Evolutionary conservation across 2,888 invertebrate species (phyloP), one percentile per base, ranked within the genome.

Genomic region (Hermaeophaga mercurialis): DNA sequence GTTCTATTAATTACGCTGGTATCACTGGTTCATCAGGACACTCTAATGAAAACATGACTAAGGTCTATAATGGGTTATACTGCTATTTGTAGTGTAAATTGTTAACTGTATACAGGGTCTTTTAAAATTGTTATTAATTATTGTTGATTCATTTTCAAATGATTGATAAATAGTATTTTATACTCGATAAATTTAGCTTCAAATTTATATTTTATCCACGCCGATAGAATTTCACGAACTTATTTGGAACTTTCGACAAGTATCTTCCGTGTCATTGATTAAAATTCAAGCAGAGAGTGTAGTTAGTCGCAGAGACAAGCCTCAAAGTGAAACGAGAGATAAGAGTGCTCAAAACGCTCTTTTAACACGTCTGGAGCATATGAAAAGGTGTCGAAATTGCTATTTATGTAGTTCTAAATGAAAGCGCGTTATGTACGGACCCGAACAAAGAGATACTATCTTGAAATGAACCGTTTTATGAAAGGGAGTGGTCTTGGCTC

Each of bases 301-400:
- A 11, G 31, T 12, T n/a, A 31, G 31, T 12, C 15, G 22, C 36
- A 31, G 17, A 36, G 46, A 36, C 24, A 22, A 19, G 38, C 17
- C 50, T 56, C 45, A 50, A 50, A 50, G 48, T 34, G 52, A 31
- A 52, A 52, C 38, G 53, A 55, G 50, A 58, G 62, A 60, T 60
- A 60, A 60, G 53, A 54, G 54, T 50, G 33, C 53, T 56, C 53
- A 49, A 62, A 43, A 54, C 52, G 50, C 41, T 49, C 44, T 44
- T 50, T 59, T 56, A 58, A 59, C 55, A 48, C 56, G 56, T 58
- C 58, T 52, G 47, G 48, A 55, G 60, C 58, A 61, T 65, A 65
- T 70, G 67, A 69, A 69, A 69, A 71, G 70, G 72, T 72, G 72
- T 70, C 66, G 67, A 71, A 72, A 72, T 72, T 71, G 69, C 69